These are phyloP conservation scores for Leptoclinus maculatus DNA, from an alignment of 2,797 vertebrate species.

Conservation along the genomic window DNA sequence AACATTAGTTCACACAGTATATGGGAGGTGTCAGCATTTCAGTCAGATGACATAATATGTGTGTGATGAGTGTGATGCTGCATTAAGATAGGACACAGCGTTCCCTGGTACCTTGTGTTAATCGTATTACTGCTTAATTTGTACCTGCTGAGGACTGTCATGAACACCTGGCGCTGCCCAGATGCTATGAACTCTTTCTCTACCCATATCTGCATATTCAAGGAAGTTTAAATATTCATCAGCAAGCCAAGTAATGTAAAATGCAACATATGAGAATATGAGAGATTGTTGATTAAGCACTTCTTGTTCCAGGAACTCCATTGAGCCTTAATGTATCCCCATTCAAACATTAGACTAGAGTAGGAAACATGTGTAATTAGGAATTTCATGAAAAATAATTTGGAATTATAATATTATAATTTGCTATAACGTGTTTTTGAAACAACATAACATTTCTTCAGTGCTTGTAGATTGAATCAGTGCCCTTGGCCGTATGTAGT, in stretches of 20 bases:
- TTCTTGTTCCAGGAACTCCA: neutral
- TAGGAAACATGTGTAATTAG: neutral
- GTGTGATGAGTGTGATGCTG: conserved; percentile 13
- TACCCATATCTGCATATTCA: conserved; percentile 15
- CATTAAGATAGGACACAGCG: conserved; percentile 26
- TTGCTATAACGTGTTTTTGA: neutral
- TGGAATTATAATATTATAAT: neutral
- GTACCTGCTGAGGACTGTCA: conserved; percentile 14
- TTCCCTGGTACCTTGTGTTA: conserved; percentile 26
- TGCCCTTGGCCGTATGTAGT: conserved; percentile 17
- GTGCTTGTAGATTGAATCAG: neutral
- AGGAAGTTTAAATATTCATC: conserved; percentile 14
- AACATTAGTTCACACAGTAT: neutral
- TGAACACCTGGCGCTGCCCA: conserved; percentile 13
- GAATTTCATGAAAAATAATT: neutral
- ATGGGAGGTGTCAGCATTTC: neutral
- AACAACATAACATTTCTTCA: neutral
- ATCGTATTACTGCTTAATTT: conserved; percentile 48
- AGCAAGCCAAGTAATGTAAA: neutral
- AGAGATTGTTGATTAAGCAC: neutral
- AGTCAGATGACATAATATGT: neutral
- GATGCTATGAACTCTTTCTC: conserved; percentile 3
- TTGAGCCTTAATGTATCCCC: neutral
- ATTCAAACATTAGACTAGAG: neutral
- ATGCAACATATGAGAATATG: neutral